phyloP scores from a whole-genome alignment of 1,140 invertebrate genomes.

The Atta texana region DNA sequence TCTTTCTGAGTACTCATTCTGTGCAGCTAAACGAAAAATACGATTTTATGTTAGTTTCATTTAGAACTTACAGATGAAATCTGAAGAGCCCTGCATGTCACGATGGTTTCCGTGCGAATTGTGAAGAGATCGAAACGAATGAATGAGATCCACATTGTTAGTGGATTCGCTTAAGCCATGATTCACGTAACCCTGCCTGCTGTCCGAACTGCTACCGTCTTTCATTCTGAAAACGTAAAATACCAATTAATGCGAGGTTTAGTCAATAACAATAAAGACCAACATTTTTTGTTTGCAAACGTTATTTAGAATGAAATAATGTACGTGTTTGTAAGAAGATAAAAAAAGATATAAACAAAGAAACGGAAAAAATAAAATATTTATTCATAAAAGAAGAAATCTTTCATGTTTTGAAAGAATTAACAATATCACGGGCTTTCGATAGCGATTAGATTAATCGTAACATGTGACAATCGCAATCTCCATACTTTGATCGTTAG shows the following conservation, averaged over 20 bases:
- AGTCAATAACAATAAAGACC: background rate
- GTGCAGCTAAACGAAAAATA: background rate
- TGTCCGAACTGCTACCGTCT: conserved; percentile 60
- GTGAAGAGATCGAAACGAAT: conserved; percentile 67
- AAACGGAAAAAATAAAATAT: background rate
- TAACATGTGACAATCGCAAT: conserved; percentile 23
- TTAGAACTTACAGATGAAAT: conserved; percentile 85
- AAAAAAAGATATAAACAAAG: background rate
- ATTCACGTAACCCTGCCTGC: conserved; percentile 80
- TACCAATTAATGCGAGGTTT: background rate
- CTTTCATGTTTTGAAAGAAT: background rate
- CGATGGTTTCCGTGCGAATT: conserved; percentile 73
- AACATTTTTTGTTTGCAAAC: background rate
- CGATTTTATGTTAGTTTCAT: background rate
- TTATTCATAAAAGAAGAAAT: background rate
- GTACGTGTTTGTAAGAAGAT: background rate
- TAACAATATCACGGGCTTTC: background rate
- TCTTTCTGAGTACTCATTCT: background rate
- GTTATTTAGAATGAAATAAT: background rate
- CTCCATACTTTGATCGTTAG: conserved; percentile 1
- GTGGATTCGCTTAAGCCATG: conserved; percentile 80
- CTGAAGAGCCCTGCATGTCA: conserved; percentile 84
- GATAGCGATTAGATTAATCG: background rate
- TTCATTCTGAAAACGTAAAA: conserved; percentile 76
- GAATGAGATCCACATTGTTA: conserved; percentile 75